Evolutionary conservation across 2,113 vertebrate species (phyloP).

Genomic region (Catharus bicknelli): DNA sequence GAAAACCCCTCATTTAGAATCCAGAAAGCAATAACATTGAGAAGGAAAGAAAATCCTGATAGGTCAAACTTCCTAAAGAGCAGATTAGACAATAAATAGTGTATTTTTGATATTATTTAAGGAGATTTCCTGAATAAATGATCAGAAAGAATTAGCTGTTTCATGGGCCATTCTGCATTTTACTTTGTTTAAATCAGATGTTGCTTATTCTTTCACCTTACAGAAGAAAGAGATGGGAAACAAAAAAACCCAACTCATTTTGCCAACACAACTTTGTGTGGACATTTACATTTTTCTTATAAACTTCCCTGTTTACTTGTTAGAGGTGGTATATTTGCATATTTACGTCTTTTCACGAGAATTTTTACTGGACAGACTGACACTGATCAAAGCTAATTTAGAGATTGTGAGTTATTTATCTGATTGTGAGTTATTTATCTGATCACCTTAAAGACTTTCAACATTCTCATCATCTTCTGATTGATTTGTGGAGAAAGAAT

Average conservation of each 20-base stretch:
- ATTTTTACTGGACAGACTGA: neutral
- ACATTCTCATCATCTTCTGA: conserved; percentile 43
- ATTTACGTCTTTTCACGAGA: neutral
- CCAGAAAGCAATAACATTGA: neutral
- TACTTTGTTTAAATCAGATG: neutral
- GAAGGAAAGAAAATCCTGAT: neutral
- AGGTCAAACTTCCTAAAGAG: neutral
- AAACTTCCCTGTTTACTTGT: neutral
- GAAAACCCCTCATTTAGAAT: neutral
- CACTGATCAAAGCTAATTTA: neutral
- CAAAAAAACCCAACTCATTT: neutral
- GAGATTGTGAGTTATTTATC: neutral
- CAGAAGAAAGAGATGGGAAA: neutral
- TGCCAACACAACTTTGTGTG: neutral
- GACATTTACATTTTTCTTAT: neutral
- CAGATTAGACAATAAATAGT: neutral
- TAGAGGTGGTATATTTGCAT: neutral
- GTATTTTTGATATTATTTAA: neutral
- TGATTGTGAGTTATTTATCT: conserved; percentile 5
- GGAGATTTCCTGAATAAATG: neutral
- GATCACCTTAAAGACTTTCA: conserved; percentile 45
- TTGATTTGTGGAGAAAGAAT: conserved; percentile 52
- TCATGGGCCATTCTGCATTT: neutral
- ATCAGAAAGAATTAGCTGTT: neutral
- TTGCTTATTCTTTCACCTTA: neutral